Conservation (phyloP, 2,113 vertebrate species). For the Chascanopsetta lugubris region DNA sequence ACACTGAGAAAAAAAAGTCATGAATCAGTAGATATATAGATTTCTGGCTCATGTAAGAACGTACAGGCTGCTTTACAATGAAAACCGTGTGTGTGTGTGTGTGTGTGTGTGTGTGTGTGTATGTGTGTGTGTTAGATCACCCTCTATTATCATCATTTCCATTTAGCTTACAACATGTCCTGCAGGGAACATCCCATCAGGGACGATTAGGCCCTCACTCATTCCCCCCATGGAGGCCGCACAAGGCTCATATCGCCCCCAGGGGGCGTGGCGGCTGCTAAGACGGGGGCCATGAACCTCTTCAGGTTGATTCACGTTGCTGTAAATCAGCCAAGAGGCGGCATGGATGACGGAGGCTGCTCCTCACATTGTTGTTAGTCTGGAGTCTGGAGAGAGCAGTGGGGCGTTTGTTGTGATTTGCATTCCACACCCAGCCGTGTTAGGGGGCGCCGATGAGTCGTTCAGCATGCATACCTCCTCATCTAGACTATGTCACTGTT, state of each 20-base stretch:
- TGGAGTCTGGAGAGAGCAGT: neutral
- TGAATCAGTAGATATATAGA: neutral
- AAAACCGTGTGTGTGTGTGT: neutral
- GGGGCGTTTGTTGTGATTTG: neutral
- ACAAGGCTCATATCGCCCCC: neutral
- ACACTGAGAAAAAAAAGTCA: neutral
- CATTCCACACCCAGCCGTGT: neutral
- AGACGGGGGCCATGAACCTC: neutral
- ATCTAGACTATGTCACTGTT: neutral
- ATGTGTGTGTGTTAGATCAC: too few species aligned
- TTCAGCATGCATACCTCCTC: neutral
- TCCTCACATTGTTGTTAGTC: neutral
- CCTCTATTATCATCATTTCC: slow-evolving; percentile 18
- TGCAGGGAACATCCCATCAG: neutral
- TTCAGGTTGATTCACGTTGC: slow-evolving; percentile 3
- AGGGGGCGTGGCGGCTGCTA: slow-evolving; percentile 10
- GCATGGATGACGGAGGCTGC: neutral
- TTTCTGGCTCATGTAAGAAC: neutral
- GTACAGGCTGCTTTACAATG: neutral
- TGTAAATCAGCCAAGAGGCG: slow-evolving; percentile 1
- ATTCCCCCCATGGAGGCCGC: neutral
- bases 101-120: too few species aligned
- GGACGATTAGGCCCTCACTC: slow-evolving; percentile 13
- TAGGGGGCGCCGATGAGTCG: neutral
- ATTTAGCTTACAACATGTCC: neutral